Evolutionary conservation across 2,888 invertebrate species (phyloP), one percentile per base, ranked within the genome.

Genomic region (Amiota communis): DNA sequence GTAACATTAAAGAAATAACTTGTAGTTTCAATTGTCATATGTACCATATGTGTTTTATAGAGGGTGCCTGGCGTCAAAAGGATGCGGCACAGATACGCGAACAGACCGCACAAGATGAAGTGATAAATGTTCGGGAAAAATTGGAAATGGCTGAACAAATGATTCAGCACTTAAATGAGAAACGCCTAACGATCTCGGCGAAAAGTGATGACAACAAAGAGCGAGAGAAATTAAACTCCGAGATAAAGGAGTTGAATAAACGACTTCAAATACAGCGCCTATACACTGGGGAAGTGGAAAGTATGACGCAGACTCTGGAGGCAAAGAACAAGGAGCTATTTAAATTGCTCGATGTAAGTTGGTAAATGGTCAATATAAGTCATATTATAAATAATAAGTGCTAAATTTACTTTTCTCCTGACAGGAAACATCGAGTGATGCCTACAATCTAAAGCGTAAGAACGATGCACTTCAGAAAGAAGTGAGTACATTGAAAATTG

Each of bases 71-170:
- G 90, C 88, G 85, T 70, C 88, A 89, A 76, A 87, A 87, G 72
- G 90, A 90, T 78, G 88, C 88, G 9, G 89, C 90, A 0, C 88
- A 89, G 48, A 82, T 84, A 56, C 87, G 90, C 8, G 90, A 90
- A 70, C 89, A 90, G 75, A 79, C 81, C 10, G 88, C 88, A 0
- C 89, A 90, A 69, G 88, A 89, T 46, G 89, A 89, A 70, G 80
- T 90, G 8, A 72, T 84, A 17, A 84, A 85, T 71, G 74, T 90
- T 51, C 84, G 87, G 10, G 87, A 88, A 71, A 88, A 88, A 73
- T 75, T 89, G 4, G 87, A 87, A 46, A 76, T 80, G 9, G 79
- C 89, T 1, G 84, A 88, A 75, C 79, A 82, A 2, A 87, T 87
- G 75, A 83, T 88, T 8, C 81, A 83, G n/a, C 83, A 84, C 71